Conservation (phyloP, 2,113 vertebrate genomes). For the Mystacornis crossleyi region DNA sequence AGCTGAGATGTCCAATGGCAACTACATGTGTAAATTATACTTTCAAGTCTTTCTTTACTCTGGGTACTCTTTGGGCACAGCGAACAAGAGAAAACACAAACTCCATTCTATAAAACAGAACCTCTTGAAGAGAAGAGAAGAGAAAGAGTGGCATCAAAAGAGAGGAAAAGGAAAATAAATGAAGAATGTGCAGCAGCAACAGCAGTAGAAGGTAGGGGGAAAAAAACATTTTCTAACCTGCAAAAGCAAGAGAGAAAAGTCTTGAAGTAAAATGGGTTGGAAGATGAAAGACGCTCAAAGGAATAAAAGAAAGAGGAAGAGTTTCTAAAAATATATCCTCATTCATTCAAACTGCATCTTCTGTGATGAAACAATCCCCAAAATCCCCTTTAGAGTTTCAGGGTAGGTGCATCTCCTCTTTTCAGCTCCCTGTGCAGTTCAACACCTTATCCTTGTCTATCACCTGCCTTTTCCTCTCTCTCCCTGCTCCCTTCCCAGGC, state of each 20-base stretch:
- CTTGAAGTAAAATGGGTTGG: not conserved
- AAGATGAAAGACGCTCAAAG: not conserved
- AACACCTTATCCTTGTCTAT: not conserved
- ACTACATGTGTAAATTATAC: not conserved
- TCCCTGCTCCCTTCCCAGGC: not conserved
- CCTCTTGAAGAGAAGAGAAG: not conserved
- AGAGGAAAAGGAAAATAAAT: not conserved
- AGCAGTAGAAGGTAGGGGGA: accelerated
- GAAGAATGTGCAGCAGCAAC: not conserved
- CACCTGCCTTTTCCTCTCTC: not conserved
- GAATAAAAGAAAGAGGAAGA: not conserved
- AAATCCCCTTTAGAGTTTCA: not conserved
- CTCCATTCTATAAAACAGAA: not conserved
- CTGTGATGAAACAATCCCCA: not conserved
- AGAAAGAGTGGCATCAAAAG: not conserved
- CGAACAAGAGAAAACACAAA: not conserved
- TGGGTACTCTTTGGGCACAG: not conserved
- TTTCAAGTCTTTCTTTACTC: not conserved
- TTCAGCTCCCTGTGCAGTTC: not conserved
- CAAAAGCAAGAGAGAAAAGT: not conserved
- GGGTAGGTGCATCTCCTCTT: not conserved
- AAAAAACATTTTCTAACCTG: not conserved
- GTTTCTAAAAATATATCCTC: not conserved
- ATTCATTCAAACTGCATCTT: not conserved
- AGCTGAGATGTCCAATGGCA: not conserved